Percentiles rank a stretch among this genome's conserved stretches.
phyloP scores from a whole-genome alignment of 2,113 vertebrate genomes.

The Phalacrocorax carbo region DNA sequence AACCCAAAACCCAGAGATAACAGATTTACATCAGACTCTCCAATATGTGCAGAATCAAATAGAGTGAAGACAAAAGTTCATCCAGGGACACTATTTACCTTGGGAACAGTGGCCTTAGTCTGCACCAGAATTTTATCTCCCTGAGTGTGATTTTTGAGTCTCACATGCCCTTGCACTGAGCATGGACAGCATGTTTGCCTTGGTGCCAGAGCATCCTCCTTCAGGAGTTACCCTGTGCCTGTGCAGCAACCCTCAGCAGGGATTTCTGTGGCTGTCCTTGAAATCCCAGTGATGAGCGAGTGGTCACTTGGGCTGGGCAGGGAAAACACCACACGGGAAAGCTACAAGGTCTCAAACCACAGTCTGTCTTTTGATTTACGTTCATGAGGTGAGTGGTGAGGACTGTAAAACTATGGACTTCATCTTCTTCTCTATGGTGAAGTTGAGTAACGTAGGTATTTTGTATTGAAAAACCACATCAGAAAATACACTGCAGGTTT shows the following conservation, averaged over 20 bases:
- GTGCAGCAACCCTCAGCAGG: background rate
- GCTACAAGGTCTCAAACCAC: background rate
- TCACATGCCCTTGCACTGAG: too few species aligned
- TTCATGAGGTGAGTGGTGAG: background rate
- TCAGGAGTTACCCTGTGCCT: background rate
- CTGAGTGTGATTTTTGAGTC: background rate
- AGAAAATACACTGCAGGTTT: background rate
- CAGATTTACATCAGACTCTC: background rate
- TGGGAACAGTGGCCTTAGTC: too few species aligned
- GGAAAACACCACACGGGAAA: background rate
- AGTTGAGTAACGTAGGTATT: background rate
- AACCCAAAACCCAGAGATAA: background rate
- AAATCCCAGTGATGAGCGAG: too few species aligned
- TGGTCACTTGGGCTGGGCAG: too few species aligned
- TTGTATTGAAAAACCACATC: background rate
- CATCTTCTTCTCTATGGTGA: background rate
- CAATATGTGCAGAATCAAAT: background rate
- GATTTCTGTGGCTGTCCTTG: background rate
- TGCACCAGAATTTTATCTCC: background rate
- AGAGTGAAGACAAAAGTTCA: background rate
- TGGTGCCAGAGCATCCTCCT: background rate
- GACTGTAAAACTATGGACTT: background rate
- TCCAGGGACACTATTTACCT: too few species aligned
- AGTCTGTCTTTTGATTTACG: background rate
- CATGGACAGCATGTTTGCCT: fast-evolving